phyloP scores from a whole-genome alignment of 2,797 vertebrate genomes.

The Taenioides sp. region DNA sequence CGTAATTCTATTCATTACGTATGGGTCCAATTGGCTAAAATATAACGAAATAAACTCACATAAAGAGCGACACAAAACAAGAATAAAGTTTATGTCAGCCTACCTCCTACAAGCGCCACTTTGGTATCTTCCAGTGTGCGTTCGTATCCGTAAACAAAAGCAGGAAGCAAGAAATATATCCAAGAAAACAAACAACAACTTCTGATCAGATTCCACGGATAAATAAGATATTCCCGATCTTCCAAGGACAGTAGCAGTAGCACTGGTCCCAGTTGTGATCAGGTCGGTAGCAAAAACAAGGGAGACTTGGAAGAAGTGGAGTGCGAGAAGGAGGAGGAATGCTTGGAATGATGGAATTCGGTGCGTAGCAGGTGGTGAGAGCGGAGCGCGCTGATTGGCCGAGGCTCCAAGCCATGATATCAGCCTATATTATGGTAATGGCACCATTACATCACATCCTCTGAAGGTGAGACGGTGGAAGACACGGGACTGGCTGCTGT shows the following conservation, averaged over 20 bases:
- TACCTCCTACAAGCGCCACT: conserved; percentile 80
- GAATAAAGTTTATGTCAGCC: conserved; percentile 39
- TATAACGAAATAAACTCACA: conserved; percentile 10
- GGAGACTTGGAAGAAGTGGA: conserved; percentile 60
- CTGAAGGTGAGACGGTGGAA: conserved; percentile 50
- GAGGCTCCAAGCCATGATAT: conserved; percentile 68
- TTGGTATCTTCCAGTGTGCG: conserved; percentile 62
- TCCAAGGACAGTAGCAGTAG: conserved; percentile 54
- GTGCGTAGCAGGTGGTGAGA: conserved; percentile 91
- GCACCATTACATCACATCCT: conserved; percentile 71
- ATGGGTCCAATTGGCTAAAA: background rate
- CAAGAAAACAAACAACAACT: conserved; percentile 17
- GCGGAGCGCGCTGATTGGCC: conserved; percentile 78
- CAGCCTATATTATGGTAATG: conserved; percentile 73
- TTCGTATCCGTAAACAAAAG: conserved; percentile 29
- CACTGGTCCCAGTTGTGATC: conserved; percentile 42
- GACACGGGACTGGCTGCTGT: background rate
- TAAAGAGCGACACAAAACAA: conserved; percentile 33
- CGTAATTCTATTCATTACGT: background rate
- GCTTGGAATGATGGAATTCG: conserved; percentile 91
- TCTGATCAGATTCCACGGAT: conserved; percentile 15
- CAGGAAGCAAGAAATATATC: conserved; percentile 8
- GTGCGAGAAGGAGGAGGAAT: conserved; percentile 70
- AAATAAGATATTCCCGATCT: conserved; percentile 2
- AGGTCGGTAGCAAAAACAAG: conserved; percentile 71